Percentiles rank a stretch among this genome's conserved stretches.
phyloP scores from a whole-genome alignment of 2,113 vertebrate genomes.

The Sprattus sprattus region DNA sequence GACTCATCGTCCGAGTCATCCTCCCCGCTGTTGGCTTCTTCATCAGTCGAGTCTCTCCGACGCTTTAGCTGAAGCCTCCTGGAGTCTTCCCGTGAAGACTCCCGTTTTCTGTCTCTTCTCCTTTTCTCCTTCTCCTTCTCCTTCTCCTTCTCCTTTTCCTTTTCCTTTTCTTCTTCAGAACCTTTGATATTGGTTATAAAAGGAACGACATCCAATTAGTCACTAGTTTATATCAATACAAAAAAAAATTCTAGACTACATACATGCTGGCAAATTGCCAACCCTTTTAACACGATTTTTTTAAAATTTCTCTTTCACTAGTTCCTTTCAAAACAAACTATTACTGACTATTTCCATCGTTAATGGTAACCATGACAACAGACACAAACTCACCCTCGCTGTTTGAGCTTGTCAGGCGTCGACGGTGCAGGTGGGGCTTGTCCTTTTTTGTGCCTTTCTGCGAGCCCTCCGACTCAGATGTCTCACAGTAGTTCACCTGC shows the following conservation, averaged over 20 bases:
- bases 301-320: not conserved
- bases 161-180: conserved; percentile 78
- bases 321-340: not conserved
- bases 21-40: conserved; percentile 58
- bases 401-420: conserved; percentile 87
- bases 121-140: conserved; percentile 59
- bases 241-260: not conserved
- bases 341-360: not conserved
- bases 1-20: conserved; percentile 61
- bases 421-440: conserved; percentile 75
- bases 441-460: conserved; percentile 67
- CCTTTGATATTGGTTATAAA: conserved; percentile 63
- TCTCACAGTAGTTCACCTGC: conserved; percentile 95
- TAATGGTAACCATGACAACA: not conserved
- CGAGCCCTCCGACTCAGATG: conserved; percentile 91
- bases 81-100: conserved; percentile 58
- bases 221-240: not conserved
- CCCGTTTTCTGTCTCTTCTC: conserved; percentile 51
- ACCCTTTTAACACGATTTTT: not conserved
- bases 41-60: conserved; percentile 64
- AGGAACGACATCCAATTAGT: not conserved
- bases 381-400: conserved; percentile 80
- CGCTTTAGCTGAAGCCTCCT: conserved; percentile 63
- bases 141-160: conserved; percentile 68
- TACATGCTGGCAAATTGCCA: not conserved